These are phyloP conservation scores for Dryobota labecula DNA, from an alignment of 2,888 invertebrate species.

Conservation along the genomic window DNA sequence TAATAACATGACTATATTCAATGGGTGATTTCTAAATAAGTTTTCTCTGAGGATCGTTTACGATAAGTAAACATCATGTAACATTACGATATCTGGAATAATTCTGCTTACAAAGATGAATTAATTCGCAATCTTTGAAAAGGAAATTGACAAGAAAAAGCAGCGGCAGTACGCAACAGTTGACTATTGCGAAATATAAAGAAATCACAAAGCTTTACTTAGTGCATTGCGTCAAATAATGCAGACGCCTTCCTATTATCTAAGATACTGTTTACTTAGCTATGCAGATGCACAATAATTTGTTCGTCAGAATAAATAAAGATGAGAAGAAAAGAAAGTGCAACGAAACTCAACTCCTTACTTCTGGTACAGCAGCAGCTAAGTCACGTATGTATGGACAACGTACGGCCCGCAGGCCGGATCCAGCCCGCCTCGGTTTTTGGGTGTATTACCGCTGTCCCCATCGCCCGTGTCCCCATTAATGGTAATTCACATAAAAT, in stretches of 20 bases:
- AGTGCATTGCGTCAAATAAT: conserved; percentile 55
- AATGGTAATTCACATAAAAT: too few species aligned
- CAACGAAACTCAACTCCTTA: neutral
- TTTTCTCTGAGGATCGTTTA: conserved; percentile 13
- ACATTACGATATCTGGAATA: neutral
- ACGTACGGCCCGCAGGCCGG: too few species aligned
- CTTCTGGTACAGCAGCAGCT: neutral
- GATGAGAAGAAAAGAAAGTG: conserved; percentile 1
- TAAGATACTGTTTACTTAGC: conserved; percentile 41
- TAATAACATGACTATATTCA: neutral
- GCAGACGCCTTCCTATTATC: conserved; percentile 54
- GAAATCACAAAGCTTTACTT: conserved; percentile 46
- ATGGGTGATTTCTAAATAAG: neutral
- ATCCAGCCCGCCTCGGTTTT: too few species aligned
- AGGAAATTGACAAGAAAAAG: conserved; percentile 50
- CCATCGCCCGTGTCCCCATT: too few species aligned
- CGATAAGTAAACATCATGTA: neutral
- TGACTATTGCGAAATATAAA: conserved; percentile 34
- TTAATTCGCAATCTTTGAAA: conserved; percentile 23
- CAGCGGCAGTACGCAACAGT: conserved; percentile 16
- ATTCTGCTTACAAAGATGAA: conserved; percentile 11
- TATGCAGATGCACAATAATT: conserved; percentile 34
- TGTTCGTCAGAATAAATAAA: conserved; percentile 29
- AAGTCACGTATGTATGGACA: too few species aligned
- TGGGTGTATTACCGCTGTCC: too few species aligned